Evolutionary conservation across 2,888 invertebrate species (phyloP), one percentile per base, ranked within the genome.

Genomic region (Neoascia interrupta): DNA sequence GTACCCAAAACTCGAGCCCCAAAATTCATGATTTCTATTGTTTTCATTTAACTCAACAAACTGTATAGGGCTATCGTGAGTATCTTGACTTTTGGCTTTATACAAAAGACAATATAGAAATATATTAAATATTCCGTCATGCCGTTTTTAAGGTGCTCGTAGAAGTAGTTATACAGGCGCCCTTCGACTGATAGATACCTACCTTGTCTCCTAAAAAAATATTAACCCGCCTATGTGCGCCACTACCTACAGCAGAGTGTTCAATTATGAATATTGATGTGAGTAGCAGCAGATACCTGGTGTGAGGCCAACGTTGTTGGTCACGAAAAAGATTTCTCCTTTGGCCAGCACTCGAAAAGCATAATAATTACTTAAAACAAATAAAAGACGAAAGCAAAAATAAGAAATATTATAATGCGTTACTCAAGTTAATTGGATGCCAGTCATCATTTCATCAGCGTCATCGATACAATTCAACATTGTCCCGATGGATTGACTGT

Each of bases 191-290:
- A 5, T n/a, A n/a, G n/a, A n/a, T n/a, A n/a, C n/a, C n/a, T n/a
- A n/a, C n/a, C n/a, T 31, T 41, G 43, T 63, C 43, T 51, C 13
- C 31, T 31, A 51, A 21, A 39, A 45, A 31, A 31, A 3, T 8
- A 66, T 66, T 73, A 60, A 60, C 51, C 28, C 31, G n/a, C 31
- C 31, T 31, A 31, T 6, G 8, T 31, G n/a, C 31, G n/a, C n/a
- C n/a, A 11, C 64, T 6, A 45, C 43, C 31, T 56, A 41, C 75
- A 54, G 51, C 56, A 49, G 51, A 23, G 53, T 51, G 31, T 58
- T 58, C 28, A 64, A 64, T 58, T 51, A 63, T 76, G 58, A 70
- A 76, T 70, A 70, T 70, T 70, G 31, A 76, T 70, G 58, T n/a
- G n/a, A n/a, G n/a, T n/a, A n/a, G n/a, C n/a, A n/a, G n/a, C n/a